phyloP scores from a whole-genome alignment of 2,797 vertebrate genomes.

The Stomatorhinus walkeri region DNA sequence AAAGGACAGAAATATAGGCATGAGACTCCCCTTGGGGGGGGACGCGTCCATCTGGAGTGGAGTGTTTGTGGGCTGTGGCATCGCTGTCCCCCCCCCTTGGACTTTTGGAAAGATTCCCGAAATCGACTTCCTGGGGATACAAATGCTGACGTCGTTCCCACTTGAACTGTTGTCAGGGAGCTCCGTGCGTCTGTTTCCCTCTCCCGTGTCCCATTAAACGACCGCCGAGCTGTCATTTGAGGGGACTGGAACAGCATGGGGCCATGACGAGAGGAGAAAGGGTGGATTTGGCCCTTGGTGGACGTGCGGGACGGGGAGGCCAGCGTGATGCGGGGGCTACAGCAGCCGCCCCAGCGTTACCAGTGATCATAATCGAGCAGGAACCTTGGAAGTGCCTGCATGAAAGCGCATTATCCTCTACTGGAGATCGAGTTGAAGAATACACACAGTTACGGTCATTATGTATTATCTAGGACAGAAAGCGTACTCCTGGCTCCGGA shows the following conservation, averaged over 20 bases:
- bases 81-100: not conserved
- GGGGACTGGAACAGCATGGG: not conserved
- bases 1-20: not conserved
- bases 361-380: constrained; percentile 22
- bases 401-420: constrained; percentile 20
- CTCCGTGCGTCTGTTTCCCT: too few species aligned
- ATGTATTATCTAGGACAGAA: constrained; percentile 9
- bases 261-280: not conserved
- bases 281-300: not conserved
- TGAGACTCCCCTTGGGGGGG: not conserved
- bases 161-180: not conserved
- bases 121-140: not conserved
- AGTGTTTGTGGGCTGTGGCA: not conserved
- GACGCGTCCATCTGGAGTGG: not conserved
- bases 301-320: constrained; percentile 12
- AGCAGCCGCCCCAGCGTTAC: not conserved
- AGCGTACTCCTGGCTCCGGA: constrained; percentile 25
- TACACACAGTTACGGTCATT: constrained; percentile 30
- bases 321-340: not conserved
- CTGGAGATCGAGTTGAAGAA: constrained; percentile 28
- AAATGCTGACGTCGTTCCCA: not conserved
- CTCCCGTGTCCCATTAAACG: not conserved
- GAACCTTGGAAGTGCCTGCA: constrained; percentile 27
- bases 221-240: not conserved
- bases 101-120: not conserved